phyloP scores from a whole-genome alignment of 2,797 vertebrate genomes.

The Lateolabrax maculatus region DNA sequence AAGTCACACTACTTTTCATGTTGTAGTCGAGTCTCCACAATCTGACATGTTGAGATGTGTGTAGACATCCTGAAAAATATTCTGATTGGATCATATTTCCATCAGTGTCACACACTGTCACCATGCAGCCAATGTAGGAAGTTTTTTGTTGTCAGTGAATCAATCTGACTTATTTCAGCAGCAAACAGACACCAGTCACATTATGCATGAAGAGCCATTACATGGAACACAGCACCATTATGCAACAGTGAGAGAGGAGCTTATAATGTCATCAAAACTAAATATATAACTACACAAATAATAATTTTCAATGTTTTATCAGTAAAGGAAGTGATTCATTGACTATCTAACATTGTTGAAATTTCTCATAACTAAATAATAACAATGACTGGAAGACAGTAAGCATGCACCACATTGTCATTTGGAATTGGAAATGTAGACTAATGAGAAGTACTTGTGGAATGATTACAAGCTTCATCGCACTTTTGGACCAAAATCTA shows the following conservation, averaged over 20 bases:
- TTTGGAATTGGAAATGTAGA: constrained; percentile 7
- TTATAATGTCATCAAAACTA: neutral
- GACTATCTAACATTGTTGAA: neutral
- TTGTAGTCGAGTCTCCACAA: neutral
- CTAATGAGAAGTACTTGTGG: neutral
- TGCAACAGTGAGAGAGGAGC: neutral
- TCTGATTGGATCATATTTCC: constrained; percentile 25
- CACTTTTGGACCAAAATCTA: constrained; percentile 7
- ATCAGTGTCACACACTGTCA: constrained; percentile 26
- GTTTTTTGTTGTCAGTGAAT: too few relatives aligned
- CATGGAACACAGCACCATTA: neutral
- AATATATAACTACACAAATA: neutral
- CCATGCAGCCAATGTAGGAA: constrained; percentile 11
- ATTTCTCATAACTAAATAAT: neutral
- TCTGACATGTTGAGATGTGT: constrained; percentile 8
- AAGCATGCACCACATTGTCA: neutral
- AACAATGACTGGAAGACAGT: neutral
- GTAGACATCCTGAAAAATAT: constrained; percentile 5
- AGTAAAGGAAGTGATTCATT: neutral
- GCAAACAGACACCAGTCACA: neutral
- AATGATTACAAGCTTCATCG: constrained; percentile 24
- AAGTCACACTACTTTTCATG: constrained; percentile 11
- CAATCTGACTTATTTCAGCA: neutral
- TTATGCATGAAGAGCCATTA: neutral
- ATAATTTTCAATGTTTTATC: neutral